Evolutionary conservation across 1,140 invertebrate species (phyloP).

Genomic region (Brachionus koreanus): DNA sequence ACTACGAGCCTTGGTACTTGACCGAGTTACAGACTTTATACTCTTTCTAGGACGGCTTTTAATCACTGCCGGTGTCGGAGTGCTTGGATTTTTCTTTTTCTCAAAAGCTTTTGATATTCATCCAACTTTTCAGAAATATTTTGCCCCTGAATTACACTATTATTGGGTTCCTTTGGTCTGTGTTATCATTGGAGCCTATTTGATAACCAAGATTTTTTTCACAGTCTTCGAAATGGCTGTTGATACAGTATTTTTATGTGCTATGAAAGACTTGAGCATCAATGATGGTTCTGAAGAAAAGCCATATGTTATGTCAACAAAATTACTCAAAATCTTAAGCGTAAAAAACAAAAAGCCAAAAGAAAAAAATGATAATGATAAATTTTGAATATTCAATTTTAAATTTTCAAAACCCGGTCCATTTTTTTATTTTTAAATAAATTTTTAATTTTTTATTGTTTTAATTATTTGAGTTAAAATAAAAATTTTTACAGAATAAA

Average conservation of each 20-base stretch:
- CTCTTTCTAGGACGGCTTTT: constrained; percentile 82
- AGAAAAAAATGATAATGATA: neutral
- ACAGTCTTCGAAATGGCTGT: constrained; percentile 88
- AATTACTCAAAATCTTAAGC: constrained; percentile 64
- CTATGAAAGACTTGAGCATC: constrained; percentile 81
- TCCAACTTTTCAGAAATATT: constrained; percentile 13
- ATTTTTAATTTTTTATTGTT: no score
- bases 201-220: constrained; percentile 85
- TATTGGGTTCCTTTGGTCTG: constrained; percentile 26
- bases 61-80: constrained; percentile 69
- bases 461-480: no score
- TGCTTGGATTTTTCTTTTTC: constrained; percentile 33
- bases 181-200: constrained; percentile 58
- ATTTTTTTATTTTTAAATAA: neutral
- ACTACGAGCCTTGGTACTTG: constrained; percentile 74
- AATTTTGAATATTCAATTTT: neutral
- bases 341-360: constrained; percentile 10
- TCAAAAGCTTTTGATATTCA: constrained; percentile 2
- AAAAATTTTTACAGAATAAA: no score
- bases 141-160: constrained; percentile 40
- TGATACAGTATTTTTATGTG: constrained; percentile 86
- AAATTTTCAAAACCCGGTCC: neutral
- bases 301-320: constrained; percentile 89
- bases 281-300: constrained; percentile 85
- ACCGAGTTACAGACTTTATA: constrained; percentile 85